These are phyloP conservation scores for Pampus argenteus DNA, from an alignment of 2,797 vertebrate genomes.

Conservation along the genomic window DNA sequence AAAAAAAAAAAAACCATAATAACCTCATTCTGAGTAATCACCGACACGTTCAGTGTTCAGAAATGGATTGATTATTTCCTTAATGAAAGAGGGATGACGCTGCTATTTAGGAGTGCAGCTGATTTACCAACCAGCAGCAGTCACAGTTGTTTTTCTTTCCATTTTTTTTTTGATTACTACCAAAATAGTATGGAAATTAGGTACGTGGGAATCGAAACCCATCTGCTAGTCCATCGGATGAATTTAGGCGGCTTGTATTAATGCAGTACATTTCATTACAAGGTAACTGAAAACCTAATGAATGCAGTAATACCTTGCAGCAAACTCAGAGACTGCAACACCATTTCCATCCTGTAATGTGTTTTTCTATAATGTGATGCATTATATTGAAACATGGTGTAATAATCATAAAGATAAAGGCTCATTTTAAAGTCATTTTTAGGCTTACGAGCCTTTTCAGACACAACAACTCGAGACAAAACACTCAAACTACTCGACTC, in stretches of 20 bases:
- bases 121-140: slow-evolving; percentile 40
- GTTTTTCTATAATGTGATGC: neutral
- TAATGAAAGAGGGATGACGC: slow-evolving; percentile 63
- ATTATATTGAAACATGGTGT: neutral
- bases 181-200: slow-evolving; percentile 60
- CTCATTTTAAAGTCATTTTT: no score
- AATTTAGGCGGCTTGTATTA: slow-evolving; percentile 33
- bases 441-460: no score
- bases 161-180: slow-evolving; percentile 61
- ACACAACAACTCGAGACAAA: neutral
- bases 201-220: slow-evolving; percentile 42
- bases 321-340: slow-evolving; percentile 1
- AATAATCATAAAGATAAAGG: slow-evolving; percentile 4
- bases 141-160: slow-evolving; percentile 28
- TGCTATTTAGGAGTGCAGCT: slow-evolving; percentile 48
- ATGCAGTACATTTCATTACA: slow-evolving; percentile 45
- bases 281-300: neutral
- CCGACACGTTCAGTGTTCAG: slow-evolving; percentile 64
- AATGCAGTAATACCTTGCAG: neutral
- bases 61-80: slow-evolving; percentile 68
- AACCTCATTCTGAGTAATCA: slow-evolving; percentile 80
- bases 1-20: no score
- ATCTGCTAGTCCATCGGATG: slow-evolving; percentile 35
- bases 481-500: neutral
- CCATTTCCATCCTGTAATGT: neutral